Evolutionary conservation across 2,113 vertebrate species (phyloP), one percentile per base, ranked within the genome.

Genomic region (Gobio gobio): DNA sequence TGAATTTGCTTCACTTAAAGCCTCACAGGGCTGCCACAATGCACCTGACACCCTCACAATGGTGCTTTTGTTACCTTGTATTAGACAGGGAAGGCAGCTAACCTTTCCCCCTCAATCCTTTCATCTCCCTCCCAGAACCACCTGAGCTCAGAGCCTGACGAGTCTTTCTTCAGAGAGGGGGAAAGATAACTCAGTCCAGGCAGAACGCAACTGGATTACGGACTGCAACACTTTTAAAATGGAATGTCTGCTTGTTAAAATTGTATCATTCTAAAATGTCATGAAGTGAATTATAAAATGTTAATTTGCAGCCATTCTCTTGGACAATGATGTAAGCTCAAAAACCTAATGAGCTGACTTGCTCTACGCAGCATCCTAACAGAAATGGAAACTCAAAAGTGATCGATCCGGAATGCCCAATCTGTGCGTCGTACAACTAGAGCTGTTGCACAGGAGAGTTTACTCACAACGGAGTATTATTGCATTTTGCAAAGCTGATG

Each of bases 21-120:
- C 79, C 77, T 87, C 49, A 22, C 86, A 84, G 84, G 43, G 64
- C 86, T 26, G 51, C 72, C 83, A 87, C 87, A 89, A 87, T 88
- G 86, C 64, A 88, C 83, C 88, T 90, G 89, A 90, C 88, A 87
- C 63, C 9, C 61, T 80, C 72, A 90, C 85, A 90, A 90, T 87
- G 77, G 58, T 43, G 75, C 80, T 86, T 90, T 90, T 89, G 86
- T 89, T 88, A 78, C 81, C 84, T 70, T 86, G 75, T 75, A 76
- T 87, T 70, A 77, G 59, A 80, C 43, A 78, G 84, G 59, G 61
- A 88, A 49, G 70, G 83, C 33, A 51, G 84, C 89, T 88, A 85
- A 90, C 89, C 89, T 87, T 89, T 88, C 49, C 78, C 78, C 58
- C 78, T 33, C 24, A 22, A 14, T 83, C 77, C 82, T 87, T 87